Base-by-base conservation (phyloP, 2,113 vertebrate species). In the Bucco capensis region DNA sequence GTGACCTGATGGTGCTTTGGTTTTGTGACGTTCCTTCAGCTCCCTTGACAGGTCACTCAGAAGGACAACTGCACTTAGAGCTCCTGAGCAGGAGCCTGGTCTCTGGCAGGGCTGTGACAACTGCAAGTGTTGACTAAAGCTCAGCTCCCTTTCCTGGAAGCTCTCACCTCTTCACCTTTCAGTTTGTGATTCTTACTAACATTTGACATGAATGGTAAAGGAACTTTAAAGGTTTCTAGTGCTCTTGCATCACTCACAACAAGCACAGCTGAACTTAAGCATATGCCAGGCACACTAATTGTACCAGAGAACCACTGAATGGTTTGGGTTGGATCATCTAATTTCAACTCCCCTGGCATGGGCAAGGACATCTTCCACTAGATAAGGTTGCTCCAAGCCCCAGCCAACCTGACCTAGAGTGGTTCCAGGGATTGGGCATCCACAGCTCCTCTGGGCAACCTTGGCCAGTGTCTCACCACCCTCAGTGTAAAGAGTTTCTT, bases 131-230 rank as follows among this genome's bases (percentile, higher is more conserved):
- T 6, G 40, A 46, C 46, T 61, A 67, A 74, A 83, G 53, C 19
- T 75, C 21, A 72, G 35, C 50, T 89, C 75, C 38, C 73, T 62
- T 56, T 84, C 67, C 56, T 79, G 58, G 28, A 86, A 60, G n/a
- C 19, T 62, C 28, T n/a, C 31, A 58, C 16, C 23, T 53, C 51
- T 70, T 83, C 40, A 57, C 33, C 70, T 58, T 79, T 64, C 75
- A 50, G 67, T 61, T 42, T 0, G 0, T 31, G 53, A 33, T 23
- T 78, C 73, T 81, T 13, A 51, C 28, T 65, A 51, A 75, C 0
- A 2, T 53, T 82, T 64, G 38, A 33, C 1, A 3, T 21, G 25
- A 56, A 37, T 0, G 0, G 30, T 69, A 61, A 30, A 73, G 27
- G 14, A 86, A 19, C 51, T 80, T 82, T 2, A 25, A 5, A 58